Conservation (phyloP, 2,797 vertebrate species). For the Gila robusta region DNA sequence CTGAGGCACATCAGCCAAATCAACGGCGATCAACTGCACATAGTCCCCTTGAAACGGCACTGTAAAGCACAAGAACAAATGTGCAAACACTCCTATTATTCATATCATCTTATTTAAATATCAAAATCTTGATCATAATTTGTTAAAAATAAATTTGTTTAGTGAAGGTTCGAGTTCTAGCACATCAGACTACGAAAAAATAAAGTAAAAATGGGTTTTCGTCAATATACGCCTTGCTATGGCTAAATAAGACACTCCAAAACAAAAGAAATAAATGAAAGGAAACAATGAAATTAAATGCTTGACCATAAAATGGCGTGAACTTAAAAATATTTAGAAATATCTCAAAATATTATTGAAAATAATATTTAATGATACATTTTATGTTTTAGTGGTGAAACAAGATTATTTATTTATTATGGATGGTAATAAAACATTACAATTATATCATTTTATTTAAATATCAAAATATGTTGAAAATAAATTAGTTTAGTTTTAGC, state of each 20-base stretch:
- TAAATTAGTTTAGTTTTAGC: not conserved
- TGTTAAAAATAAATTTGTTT: not conserved
- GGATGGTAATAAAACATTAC: not conserved
- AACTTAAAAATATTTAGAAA: not conserved
- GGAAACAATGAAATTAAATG: not conserved
- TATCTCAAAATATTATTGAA: not conserved
- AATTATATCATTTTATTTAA: not conserved
- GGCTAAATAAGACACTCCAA: not conserved
- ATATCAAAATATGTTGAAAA: not conserved
- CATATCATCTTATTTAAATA: not conserved
- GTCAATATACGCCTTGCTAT: not conserved
- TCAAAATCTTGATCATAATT: not conserved
- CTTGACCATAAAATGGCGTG: not conserved
- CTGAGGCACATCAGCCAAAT: constrained; percentile 71
- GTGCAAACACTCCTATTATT: not conserved
- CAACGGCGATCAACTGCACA: constrained; percentile 81
- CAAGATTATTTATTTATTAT: not conserved
- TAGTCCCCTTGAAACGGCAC: constrained; percentile 79
- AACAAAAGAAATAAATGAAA: not conserved
- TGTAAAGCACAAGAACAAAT: constrained; percentile 64
- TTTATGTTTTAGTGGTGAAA: not conserved
- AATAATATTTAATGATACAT: not conserved
- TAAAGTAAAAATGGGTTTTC: not conserved
- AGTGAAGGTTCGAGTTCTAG: not conserved
- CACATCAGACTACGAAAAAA: not conserved